Base-by-base conservation (phyloP, 2,113 vertebrate species). In the Pycnonotus jocosus region DNA sequence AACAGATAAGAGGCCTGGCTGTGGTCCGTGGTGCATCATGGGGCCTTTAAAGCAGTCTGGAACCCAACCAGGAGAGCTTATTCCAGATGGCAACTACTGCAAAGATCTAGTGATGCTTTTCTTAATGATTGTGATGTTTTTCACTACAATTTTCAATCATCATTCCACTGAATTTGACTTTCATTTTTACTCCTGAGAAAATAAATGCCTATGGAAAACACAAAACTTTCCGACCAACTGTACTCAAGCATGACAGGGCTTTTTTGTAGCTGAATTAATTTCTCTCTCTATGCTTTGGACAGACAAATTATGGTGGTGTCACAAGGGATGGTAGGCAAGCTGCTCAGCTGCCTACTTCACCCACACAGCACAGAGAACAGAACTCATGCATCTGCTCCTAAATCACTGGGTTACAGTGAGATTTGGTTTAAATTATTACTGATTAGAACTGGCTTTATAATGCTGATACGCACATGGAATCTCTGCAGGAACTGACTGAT, bases 191-290 rank as follows among this genome's bases (percentile, higher is more conserved):
- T 64, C 25, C 25, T 70, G 20, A n/a, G 76, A 81, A 88, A 57
- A 10, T 40, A 73, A 84, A 51, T 40, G 11, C 7, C 13, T 79
- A 15, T 14, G 12, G 40, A 68, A 93, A 93, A n/a, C 4, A 83
- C 4, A 66, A 71, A 58, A 27, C n/a, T 30, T 81, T 79, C 31
- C 65, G 21, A 58, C 4, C 11, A 66, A 4, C 13, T 37, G 2
- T 21, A 45, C 6, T 71, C 15, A 44, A 30, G 15, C 4, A 45
- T 18, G 54, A 8, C 9, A 37, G 28, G 3, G 1, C 0, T 20
- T 62, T 65, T 69, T 62, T 14, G 25, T 27, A 53, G 30, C 4
- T 64, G 37, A 91, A 50, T 76, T 93, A 91, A 50, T 76, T 93
- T 69, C 42, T 51, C 4, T 37, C 28, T 82, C 4, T 37, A 7